Conservation (phyloP, 2,113 vertebrate species). For the Serilophus lunatus region DNA sequence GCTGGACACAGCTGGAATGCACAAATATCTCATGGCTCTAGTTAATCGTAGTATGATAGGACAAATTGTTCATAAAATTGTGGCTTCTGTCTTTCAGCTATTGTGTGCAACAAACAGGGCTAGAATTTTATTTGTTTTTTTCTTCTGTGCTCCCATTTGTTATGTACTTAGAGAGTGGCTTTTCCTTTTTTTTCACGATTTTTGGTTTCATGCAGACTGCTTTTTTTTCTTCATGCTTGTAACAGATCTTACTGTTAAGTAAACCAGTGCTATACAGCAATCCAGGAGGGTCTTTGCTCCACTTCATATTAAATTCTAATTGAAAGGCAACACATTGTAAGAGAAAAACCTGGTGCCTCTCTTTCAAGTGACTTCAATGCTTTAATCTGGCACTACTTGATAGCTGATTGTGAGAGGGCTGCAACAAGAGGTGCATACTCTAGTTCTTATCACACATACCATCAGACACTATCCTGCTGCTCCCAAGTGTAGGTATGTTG, state of each 20-base stretch:
- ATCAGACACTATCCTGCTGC: neutral
- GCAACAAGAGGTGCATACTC: accelerated
- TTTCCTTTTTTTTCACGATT: neutral
- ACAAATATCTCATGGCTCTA: neutral
- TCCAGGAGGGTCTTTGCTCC: neutral
- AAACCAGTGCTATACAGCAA: neutral
- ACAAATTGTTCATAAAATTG: neutral
- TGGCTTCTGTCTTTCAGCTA: neutral
- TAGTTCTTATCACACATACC: neutral
- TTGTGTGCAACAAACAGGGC: neutral
- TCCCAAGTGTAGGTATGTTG: accelerated
- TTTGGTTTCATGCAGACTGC: neutral
- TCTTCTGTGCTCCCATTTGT: neutral
- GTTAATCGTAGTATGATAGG: neutral
- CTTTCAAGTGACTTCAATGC: neutral
- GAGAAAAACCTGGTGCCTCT: neutral
- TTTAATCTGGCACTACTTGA: neutral
- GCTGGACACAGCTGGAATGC: neutral
- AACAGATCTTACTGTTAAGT: neutral
- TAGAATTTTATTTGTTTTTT: neutral
- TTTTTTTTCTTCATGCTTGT: neutral
- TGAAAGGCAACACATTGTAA: accelerated
- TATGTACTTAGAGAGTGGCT: neutral
- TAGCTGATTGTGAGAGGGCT: neutral
- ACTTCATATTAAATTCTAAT: neutral